A percentile compares a stretch with the other conserved stretches of the same genome.
phyloP scores from a whole-genome alignment of 1,140 invertebrate species.

The Copidosoma floridanum region DNA sequence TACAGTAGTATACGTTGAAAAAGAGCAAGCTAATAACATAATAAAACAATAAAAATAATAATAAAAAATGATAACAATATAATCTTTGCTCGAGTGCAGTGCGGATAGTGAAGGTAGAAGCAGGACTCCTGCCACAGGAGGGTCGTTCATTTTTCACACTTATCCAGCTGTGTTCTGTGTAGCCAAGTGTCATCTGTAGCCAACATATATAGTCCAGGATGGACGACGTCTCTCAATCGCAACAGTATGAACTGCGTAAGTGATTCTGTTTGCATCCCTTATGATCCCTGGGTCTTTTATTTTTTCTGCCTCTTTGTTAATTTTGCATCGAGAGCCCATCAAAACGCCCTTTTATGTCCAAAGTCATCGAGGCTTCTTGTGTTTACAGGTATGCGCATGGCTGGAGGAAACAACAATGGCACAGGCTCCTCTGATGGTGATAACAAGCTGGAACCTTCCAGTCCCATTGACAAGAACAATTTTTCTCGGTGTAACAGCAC shows the following conservation, averaged over 20 bases:
- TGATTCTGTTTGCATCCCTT: not conserved
- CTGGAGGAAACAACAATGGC: conserved; percentile 1
- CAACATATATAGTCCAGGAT: no score
- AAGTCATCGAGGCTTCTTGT: not conserved
- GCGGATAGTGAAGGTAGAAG: no score
- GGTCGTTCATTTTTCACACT: no score
- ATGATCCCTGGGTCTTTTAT: not conserved
- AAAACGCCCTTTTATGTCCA: not conserved
- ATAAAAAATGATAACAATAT: no score
- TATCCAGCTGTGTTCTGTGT: no score
- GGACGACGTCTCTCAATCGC: conserved; percentile 15
- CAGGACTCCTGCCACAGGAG: no score
- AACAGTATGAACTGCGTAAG: conserved; percentile 9
- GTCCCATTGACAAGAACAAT: conserved; percentile 65
- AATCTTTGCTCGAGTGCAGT: no score
- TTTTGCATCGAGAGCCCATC: not conserved
- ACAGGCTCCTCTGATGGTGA: conserved; percentile 44
- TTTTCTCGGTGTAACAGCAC: conserved; percentile 82
- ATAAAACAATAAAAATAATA: no score
- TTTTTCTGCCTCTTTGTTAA: not conserved
- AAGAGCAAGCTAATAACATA: no score
- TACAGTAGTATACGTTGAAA: no score
- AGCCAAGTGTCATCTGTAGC: no score
- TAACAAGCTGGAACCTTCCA: conserved; percentile 66
- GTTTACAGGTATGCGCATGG: not conserved